Conservation (phyloP, 2,113 vertebrate species). For the Fulica atra region DNA sequence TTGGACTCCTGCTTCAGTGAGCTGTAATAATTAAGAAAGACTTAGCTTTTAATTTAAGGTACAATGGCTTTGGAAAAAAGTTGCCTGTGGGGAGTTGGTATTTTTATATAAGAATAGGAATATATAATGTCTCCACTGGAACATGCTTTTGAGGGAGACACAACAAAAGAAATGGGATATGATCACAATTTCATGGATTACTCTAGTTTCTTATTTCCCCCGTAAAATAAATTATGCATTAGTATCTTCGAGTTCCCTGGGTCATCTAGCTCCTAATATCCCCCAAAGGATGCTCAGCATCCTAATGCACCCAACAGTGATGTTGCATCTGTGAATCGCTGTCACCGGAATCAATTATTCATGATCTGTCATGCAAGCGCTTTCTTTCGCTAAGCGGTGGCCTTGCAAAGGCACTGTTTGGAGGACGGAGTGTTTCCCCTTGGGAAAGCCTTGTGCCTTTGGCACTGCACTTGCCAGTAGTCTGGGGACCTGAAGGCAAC, state of each 20-base stretch:
- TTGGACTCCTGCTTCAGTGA: neutral
- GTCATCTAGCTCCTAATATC: neutral
- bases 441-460: neutral
- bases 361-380: rapidly evolving
- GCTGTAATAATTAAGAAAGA: constrained; percentile 1
- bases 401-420: neutral
- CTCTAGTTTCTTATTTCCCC: neutral
- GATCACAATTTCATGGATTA: neutral
- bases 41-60: neutral
- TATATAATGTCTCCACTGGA: neutral
- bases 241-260: neutral
- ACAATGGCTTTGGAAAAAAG: neutral
- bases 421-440: neutral
- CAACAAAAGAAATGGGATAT: neutral
- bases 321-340: neutral
- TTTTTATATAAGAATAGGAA: neutral
- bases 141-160: neutral
- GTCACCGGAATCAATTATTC: constrained; percentile 1
- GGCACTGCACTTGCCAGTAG: neutral
- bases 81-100: neutral
- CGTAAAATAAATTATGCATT: neutral
- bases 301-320: neutral
- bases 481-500: neutral
- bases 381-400: neutral
- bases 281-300: neutral